Conservation (phyloP, 2,888 invertebrate species). For the Apantesis nais region DNA sequence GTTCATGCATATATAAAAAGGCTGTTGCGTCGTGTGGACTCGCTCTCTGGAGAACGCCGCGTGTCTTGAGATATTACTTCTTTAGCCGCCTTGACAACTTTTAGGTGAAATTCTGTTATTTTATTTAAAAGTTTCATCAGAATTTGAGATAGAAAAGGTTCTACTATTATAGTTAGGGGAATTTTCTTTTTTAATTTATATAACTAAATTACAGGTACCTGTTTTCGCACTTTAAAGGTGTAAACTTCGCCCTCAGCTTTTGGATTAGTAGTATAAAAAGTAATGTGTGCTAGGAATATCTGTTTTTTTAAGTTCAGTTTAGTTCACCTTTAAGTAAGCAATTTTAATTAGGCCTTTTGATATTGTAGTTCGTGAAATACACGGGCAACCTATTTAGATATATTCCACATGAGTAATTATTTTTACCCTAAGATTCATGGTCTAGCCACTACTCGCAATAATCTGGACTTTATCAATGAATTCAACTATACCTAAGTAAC, state of each 20-base stretch:
- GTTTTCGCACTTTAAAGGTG: neutral
- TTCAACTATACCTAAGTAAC: too few species aligned
- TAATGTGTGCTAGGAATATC: too few species aligned
- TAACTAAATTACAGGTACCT: neutral
- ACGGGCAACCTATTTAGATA: too few species aligned
- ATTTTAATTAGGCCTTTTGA: too few species aligned
- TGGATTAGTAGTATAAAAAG: neutral
- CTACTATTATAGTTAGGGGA: neutral
- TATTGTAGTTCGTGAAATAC: too few species aligned
- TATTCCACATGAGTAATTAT: too few species aligned
- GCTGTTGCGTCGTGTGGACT: constrained; percentile 58
- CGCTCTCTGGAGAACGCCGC: constrained; percentile 54
- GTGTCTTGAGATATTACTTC: constrained; percentile 70
- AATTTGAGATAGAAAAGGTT: constrained; percentile 4
- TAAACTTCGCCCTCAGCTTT: neutral
- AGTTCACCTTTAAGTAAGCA: too few species aligned
- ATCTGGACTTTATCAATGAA: neutral
- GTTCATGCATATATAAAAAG: constrained; percentile 73
- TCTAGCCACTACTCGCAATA: neutral
- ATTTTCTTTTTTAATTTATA: neutral
- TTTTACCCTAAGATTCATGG: neutral
- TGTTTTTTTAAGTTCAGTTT: too few species aligned
- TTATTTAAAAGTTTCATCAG: constrained; percentile 33
- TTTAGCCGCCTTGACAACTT: constrained; percentile 62
- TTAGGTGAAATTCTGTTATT: constrained; percentile 42